phyloP scores from a whole-genome alignment of 2,888 invertebrate species.

The Drosophila melanosoma region DNA sequence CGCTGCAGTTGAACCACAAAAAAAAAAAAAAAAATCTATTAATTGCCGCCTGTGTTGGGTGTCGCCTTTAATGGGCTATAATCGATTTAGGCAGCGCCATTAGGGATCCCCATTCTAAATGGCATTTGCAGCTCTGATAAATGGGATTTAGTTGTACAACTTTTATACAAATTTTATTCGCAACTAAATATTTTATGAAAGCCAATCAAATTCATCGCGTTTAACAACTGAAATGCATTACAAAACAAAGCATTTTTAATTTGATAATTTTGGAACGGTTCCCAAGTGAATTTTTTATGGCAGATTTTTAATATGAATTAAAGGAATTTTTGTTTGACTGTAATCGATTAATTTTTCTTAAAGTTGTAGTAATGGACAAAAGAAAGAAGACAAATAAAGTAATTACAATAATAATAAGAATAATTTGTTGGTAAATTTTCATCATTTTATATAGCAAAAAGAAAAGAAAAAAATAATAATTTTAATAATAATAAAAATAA shows the following conservation, averaged over 20 bases:
- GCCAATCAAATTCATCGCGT: neutral
- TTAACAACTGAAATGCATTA: neutral
- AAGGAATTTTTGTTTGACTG: neutral
- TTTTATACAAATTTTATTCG: neutral
- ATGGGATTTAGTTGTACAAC: constrained; percentile 44
- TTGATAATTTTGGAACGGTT: neutral
- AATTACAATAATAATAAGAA: neutral
- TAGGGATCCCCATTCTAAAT: constrained; percentile 53
- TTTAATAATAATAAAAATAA: neutral
- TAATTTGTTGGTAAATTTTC: neutral
- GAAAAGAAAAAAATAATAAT: neutral
- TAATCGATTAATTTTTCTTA: neutral
- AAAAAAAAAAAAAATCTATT: constrained; percentile 59
- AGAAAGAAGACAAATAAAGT: neutral
- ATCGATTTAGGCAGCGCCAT: constrained; percentile 70
- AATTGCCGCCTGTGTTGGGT: constrained; percentile 59
- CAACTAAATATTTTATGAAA: neutral
- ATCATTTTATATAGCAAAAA: neutral
- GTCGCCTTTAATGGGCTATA: constrained; percentile 69
- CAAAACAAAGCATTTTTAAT: neutral
- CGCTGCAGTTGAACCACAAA: constrained; percentile 49
- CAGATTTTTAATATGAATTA: neutral
- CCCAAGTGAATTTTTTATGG: neutral
- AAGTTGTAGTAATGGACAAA: neutral
- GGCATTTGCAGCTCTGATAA: constrained; percentile 63